These are phyloP conservation scores for Lathamus discolor DNA, from an alignment of 2,113 vertebrate genomes.

Conservation along the genomic window DNA sequence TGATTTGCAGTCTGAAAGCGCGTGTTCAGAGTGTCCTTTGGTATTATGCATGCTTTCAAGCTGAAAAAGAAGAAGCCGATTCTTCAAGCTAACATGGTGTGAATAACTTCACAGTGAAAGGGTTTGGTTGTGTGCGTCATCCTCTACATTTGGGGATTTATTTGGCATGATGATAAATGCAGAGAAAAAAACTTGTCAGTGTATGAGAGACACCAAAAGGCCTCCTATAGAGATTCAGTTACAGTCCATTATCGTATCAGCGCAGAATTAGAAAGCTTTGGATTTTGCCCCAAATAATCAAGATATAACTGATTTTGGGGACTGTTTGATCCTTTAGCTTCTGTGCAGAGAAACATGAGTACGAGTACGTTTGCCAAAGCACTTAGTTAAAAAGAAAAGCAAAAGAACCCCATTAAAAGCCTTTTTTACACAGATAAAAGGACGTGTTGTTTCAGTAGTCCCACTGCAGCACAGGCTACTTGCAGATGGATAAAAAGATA, in stretches of 20 bases:
- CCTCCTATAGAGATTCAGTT: not conserved
- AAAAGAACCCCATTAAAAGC: rapidly evolving
- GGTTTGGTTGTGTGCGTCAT: rapidly evolving
- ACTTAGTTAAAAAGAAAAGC: not conserved
- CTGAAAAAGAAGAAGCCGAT: not conserved
- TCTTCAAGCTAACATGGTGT: not conserved
- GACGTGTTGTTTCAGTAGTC: not conserved
- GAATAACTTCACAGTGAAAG: not conserved
- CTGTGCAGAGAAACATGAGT: not conserved
- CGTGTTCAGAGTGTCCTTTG: not conserved
- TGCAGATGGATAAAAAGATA: too few relatives aligned
- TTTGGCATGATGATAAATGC: not conserved
- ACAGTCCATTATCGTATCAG: not conserved
- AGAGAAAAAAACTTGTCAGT: not conserved
- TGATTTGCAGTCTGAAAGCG: not conserved
- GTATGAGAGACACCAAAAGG: not conserved
- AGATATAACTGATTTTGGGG: not conserved
- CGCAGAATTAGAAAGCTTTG: not conserved
- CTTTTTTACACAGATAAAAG: not conserved
- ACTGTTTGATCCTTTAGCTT: not conserved
- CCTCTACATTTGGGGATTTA: not conserved
- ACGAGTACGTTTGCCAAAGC: not conserved
- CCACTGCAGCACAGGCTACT: not conserved
- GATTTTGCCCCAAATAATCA: not conserved
- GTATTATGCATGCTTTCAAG: not conserved